Percentiles rank a stretch among this genome's conserved stretches.
Conservation (phyloP, 1,140 invertebrate genomes). For the Zaprionus vittiger region DNA sequence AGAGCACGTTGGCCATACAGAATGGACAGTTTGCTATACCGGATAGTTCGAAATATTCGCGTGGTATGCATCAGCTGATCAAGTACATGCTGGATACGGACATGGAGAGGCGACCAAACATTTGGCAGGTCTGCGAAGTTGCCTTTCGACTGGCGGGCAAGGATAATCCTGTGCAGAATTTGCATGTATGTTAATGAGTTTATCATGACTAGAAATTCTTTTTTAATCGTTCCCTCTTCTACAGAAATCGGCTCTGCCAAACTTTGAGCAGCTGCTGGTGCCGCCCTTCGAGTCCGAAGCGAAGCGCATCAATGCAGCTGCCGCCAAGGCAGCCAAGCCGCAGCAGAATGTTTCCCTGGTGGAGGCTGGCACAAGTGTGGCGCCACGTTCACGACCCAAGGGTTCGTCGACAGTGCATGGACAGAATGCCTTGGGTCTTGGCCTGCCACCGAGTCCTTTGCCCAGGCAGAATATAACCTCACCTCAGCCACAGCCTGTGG, state of each 20-base stretch:
- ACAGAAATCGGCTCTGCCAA: conserved; percentile 88
- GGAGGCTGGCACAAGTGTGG: conserved; percentile 91
- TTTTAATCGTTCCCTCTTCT: background rate
- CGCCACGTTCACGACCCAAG: conserved; percentile 93
- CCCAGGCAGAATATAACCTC: conserved; percentile 81
- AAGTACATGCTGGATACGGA: conserved; percentile 95
- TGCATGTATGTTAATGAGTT: conserved; percentile 88
- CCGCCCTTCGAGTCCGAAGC: conserved; percentile 88
- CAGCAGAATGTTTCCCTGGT: conserved; percentile 85
- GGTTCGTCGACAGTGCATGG: conserved; percentile 85
- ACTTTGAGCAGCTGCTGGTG: conserved; percentile 87
- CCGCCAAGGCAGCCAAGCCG: conserved; percentile 84
- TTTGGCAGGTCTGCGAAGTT: conserved; percentile 93
- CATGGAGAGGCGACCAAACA: conserved; percentile 93
- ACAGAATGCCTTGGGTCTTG: conserved; percentile 84
- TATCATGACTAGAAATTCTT: background rate
- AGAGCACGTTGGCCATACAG: conserved; percentile 96
- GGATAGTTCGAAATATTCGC: conserved; percentile 91
- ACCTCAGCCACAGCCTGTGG: conserved; percentile 79
- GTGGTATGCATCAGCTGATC: conserved; percentile 87
- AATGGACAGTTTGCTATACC: conserved; percentile 95
- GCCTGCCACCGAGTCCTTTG: conserved; percentile 85
- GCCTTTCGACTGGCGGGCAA: conserved; percentile 91
- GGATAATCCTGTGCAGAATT: conserved; percentile 92
- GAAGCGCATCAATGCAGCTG: conserved; percentile 86